A percentile compares a stretch with the other conserved stretches of the same genome.
These are phyloP conservation scores for Styela clava DNA, from an alignment of 23 tunicate species.

Conservation along the genomic window DNA sequence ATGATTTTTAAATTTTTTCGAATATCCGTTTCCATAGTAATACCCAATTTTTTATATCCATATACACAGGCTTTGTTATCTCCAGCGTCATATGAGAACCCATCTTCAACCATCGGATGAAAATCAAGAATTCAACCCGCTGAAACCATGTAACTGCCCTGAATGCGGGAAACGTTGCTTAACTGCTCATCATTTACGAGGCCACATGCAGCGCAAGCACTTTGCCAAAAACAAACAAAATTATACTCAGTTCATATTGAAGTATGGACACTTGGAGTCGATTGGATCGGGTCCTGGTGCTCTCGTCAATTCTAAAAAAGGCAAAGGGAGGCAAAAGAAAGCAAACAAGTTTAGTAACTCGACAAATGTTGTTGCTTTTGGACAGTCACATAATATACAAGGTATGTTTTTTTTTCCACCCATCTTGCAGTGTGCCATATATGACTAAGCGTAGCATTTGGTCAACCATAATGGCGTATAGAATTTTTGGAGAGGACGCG, in stretches of 20 bases:
- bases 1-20: too few relatives aligned
- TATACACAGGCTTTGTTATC: slow-evolving; percentile 75
- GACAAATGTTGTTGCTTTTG: not conserved
- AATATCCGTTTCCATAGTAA: too few relatives aligned
- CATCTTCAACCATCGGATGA: slow-evolving; percentile 46
- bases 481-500: too few relatives aligned
- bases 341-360: not conserved
- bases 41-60: too few relatives aligned
- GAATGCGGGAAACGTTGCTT: slow-evolving; percentile 80
- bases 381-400: slow-evolving; percentile 2
- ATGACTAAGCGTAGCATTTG: too few relatives aligned
- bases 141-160: slow-evolving; percentile 79
- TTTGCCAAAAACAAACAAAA: slow-evolving; percentile 72
- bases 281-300: slow-evolving; percentile 31
- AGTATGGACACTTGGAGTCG: slow-evolving; percentile 60
- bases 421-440: too few relatives aligned
- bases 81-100: slow-evolving; percentile 87
- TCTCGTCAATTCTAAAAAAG: not conserved
- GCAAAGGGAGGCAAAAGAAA: not conserved
- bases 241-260: slow-evolving; percentile 35
- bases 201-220: slow-evolving; percentile 87
- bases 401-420: too few relatives aligned
- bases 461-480: too few relatives aligned
- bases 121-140: slow-evolving; percentile 28
- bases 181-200: slow-evolving; percentile 76